phyloP scores from a whole-genome alignment of 2,888 invertebrate species.

The Apodemia hepburni region DNA sequence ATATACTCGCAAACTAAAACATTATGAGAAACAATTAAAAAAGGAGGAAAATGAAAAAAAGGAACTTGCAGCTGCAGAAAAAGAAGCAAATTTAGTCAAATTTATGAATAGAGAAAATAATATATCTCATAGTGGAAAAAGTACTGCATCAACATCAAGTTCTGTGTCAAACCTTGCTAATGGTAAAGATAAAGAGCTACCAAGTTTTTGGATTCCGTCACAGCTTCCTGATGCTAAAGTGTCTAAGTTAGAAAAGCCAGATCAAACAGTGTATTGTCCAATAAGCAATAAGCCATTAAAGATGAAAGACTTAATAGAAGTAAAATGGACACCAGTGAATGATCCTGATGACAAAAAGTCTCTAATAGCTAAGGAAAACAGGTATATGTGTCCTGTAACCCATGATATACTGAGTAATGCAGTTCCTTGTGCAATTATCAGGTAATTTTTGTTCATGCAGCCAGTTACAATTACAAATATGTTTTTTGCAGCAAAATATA shows the following conservation, averaged over 20 bases:
- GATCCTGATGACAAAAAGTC: constrained; percentile 93
- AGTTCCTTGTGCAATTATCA: constrained; percentile 95
- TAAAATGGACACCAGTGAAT: constrained; percentile 95
- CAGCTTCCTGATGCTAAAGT: constrained; percentile 92
- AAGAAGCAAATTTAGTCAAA: constrained; percentile 86
- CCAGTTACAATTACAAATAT: too few species aligned
- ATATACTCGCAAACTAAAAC: constrained; percentile 92
- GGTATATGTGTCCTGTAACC: constrained; percentile 99
- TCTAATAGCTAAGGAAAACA: constrained; percentile 91
- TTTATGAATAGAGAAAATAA: constrained; percentile 92
- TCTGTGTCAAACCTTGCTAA: constrained; percentile 90
- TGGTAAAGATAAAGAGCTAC: constrained; percentile 89
- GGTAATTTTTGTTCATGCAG: constrained; percentile 41
- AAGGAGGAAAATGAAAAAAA: constrained; percentile 85
- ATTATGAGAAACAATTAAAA: constrained; percentile 93
- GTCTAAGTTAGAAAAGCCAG: constrained; percentile 74
- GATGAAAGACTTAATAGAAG: constrained; percentile 94
- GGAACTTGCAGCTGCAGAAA: constrained; percentile 86
- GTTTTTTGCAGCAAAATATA: too few species aligned
- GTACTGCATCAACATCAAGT: constrained; percentile 44
- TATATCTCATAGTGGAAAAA: constrained; percentile 75
- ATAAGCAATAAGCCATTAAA: constrained; percentile 87
- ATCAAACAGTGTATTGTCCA: constrained; percentile 63
- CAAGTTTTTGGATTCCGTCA: constrained; percentile 98
- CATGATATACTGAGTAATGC: constrained; percentile 97